Evolutionary conservation across 2,888 invertebrate genomes (phyloP), one percentile per base, ranked within the genome.

Genomic region (Ennomos fuscantarius): DNA sequence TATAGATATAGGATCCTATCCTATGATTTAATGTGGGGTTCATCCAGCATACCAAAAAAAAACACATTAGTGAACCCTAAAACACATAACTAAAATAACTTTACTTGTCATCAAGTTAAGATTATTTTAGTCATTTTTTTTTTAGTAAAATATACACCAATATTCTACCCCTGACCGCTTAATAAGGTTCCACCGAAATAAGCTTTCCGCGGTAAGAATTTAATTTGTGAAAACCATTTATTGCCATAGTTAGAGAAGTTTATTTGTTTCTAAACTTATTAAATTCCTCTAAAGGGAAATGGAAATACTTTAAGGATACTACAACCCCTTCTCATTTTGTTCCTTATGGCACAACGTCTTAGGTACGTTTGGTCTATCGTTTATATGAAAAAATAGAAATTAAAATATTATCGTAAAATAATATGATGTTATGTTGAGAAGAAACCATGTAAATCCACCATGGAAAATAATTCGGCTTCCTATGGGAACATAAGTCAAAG

Each of bases 401-500:
- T 39, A 40, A 44, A 32, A 37, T 32, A 32, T 51, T 50, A 8
- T 37, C 12, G 8, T 32, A 45, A 24, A 39, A 40, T 42, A 31
- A 41, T 31, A 42, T 12, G 8, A 8, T 9, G 35, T 13, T n/a
- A 49, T 15, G 41, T 41, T 45, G 24, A 11, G n/a, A 40, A 32
- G 46, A 54, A 46, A 55, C 55, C 43, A 51, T 55, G 31, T 37
- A 49, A 54, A 50, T 60, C 46, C 42, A 48, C 58, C 55, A 60
- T 58, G 49, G 2, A 24, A 55, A 50, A 62, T 65, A 60, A 60
- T 55, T 55, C 39, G 55, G 46, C 46, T 55, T 42, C 59, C 51
- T 41, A 40, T 41, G 48, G 56, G 37, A 57, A 32, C 53, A 48
- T 56, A 61, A 61, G 56, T 50, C 55, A 60, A 53, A 63, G 55